phyloP scores from a whole-genome alignment of 2,797 vertebrate genomes.

The Rousettus madagascariensis region DNA sequence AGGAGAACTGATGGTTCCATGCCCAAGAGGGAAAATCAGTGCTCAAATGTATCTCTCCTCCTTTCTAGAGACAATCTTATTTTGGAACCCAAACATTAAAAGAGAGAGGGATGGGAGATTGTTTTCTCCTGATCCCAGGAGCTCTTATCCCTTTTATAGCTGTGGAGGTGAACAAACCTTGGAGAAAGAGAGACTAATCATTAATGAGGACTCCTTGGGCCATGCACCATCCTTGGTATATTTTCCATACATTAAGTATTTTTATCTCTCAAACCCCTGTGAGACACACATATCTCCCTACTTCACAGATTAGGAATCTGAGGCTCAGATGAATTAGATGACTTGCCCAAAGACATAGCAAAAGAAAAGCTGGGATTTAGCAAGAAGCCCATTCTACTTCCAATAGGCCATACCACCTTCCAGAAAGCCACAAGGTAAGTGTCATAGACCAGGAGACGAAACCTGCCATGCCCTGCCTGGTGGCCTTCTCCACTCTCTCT shows the following conservation, averaged over 20 bases:
- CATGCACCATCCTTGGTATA: neutral
- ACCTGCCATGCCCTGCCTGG: rapidly evolving
- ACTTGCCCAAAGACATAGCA: neutral
- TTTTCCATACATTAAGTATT: neutral
- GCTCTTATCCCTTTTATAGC: conserved; percentile 2
- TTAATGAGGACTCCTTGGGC: neutral
- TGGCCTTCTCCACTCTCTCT: neutral
- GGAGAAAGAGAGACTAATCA: neutral
- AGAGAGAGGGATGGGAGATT: neutral
- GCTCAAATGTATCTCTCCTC: conserved; percentile 78
- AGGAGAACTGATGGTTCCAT: conserved; percentile 41
- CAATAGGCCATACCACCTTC: neutral
- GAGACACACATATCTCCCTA: neutral
- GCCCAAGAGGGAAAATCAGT: conserved; percentile 73
- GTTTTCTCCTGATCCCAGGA: neutral
- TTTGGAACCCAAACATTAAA: conserved; percentile 39
- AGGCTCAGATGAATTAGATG: neutral
- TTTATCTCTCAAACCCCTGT: neutral
- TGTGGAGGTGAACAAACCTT: neutral
- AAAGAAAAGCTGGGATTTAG: neutral
- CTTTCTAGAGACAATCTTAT: neutral
- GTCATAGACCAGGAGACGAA: neutral
- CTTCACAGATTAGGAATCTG: neutral
- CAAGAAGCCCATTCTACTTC: neutral
- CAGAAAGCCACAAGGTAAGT: neutral